These are phyloP conservation scores for Pyrocephalus nanus DNA, from an alignment of 2,797 vertebrate genomes.

Conservation along the genomic window DNA sequence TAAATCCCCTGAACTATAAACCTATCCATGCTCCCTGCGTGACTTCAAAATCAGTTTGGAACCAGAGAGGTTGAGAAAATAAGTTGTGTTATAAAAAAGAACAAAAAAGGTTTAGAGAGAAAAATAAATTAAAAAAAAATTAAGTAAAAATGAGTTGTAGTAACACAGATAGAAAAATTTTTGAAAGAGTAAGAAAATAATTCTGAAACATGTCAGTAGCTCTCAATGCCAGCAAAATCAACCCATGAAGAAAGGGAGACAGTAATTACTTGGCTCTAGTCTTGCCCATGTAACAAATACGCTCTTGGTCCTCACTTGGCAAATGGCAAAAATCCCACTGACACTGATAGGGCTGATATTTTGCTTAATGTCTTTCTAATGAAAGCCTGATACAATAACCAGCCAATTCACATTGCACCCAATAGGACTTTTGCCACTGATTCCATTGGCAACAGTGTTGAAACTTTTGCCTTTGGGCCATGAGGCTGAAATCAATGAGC, in stretches of 20 bases:
- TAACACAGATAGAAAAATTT: neutral
- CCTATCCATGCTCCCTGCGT: neutral
- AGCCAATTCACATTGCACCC: neutral
- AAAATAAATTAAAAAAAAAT: neutral
- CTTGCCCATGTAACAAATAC: neutral
- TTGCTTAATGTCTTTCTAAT: neutral
- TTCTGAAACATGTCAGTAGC: neutral
- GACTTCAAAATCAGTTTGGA: neutral
- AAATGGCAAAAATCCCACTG: neutral
- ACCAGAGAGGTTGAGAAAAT: neutral
- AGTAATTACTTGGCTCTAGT: neutral
- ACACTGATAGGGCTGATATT: neutral
- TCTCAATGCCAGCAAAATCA: neutral
- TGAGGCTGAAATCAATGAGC: slow-evolving; percentile 27
- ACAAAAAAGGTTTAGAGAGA: neutral
- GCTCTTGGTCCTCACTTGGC: neutral
- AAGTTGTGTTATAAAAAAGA: neutral
- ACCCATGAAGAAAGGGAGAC: neutral
- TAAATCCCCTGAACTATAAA: neutral
- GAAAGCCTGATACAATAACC: neutral
- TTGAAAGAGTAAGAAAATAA: neutral
- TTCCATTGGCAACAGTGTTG: neutral
- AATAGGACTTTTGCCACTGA: neutral
- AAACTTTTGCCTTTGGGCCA: neutral
- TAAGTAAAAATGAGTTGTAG: neutral